Percentiles rank a stretch among this genome's conserved stretches.
Conservation (phyloP, 2,797 vertebrate genomes). For the Brachymystax lenok region DNA sequence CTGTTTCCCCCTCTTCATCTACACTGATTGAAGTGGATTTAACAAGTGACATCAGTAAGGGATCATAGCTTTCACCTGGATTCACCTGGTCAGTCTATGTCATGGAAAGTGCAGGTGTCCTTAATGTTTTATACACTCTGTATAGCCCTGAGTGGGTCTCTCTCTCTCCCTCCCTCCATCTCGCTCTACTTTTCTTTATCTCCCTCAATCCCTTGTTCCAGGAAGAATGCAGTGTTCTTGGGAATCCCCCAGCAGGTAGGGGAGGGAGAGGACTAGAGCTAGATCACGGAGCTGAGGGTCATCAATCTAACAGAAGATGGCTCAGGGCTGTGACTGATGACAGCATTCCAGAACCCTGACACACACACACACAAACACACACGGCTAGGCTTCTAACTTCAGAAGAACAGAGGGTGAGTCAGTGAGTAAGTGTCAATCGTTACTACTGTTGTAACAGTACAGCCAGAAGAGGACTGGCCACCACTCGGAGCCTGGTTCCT, state of each 20-base stretch:
- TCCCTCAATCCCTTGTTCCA: constrained; percentile 2
- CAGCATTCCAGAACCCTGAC: constrained; percentile 61
- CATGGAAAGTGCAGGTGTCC: too few relatives aligned
- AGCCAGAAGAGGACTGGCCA: too few relatives aligned
- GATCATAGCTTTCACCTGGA: too few relatives aligned
- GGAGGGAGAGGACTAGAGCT: neutral
- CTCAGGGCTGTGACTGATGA: constrained; percentile 43
- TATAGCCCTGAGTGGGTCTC: neutral
- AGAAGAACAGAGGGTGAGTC: neutral
- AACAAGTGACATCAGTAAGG: too few relatives aligned
- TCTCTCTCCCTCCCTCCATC: neutral
- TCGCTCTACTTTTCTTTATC: neutral
- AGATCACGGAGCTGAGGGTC: constrained; percentile 30
- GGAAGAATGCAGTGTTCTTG: constrained; percentile 37
- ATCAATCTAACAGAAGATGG: constrained; percentile 59
- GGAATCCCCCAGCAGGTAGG: constrained; percentile 31
- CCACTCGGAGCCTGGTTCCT: too few relatives aligned
- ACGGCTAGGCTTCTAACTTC: neutral
- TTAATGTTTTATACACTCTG: too few relatives aligned
- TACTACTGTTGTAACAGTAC: neutral
- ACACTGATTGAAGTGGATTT: too few relatives aligned
- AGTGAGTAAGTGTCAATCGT: neutral
- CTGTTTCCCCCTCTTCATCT: too few relatives aligned
- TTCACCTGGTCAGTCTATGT: too few relatives aligned
- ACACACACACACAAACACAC: constrained; percentile 30